Evolutionary conservation across 1,140 invertebrate species (phyloP).

Genomic region (Archivesica marissinica): DNA sequence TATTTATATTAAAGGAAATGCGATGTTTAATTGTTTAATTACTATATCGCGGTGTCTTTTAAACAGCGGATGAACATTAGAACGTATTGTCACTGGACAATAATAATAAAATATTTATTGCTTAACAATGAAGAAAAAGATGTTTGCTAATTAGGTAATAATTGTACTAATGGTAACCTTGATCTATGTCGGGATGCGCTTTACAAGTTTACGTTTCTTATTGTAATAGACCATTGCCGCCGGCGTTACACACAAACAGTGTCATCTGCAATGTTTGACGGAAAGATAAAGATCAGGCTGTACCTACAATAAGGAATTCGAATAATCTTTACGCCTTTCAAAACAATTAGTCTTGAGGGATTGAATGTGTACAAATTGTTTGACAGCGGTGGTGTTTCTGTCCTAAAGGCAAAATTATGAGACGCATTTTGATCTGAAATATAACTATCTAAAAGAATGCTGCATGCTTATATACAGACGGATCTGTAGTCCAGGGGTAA

Average conservation of each 20-base stretch:
- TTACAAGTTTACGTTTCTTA: neutral
- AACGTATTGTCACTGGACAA: neutral
- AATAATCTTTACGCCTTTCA: constrained; percentile 27
- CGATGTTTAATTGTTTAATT: constrained; percentile 9
- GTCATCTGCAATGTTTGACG: constrained; percentile 21
- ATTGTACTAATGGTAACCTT: neutral
- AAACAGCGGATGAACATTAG: constrained; percentile 1
- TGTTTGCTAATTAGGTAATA: constrained; percentile 38
- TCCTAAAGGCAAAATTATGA: neutral
- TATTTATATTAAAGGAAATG: constrained; percentile 9
- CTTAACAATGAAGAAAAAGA: constrained; percentile 4
- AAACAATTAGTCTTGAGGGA: constrained; percentile 7
- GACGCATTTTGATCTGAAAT: neutral
- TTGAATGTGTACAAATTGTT: constrained; percentile 14
- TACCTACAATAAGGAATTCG: constrained; percentile 31
- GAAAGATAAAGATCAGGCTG: constrained; percentile 27
- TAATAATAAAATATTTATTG: neutral
- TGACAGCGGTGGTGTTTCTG: neutral
- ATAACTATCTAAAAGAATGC: neutral
- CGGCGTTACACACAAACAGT: constrained; percentile 31
- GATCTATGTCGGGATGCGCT: neutral
- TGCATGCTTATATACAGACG: neutral
- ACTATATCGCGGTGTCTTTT: neutral
- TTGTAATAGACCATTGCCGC: constrained; percentile 1
- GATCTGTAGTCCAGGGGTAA: neutral